Percentiles rank a stretch among this genome's conserved stretches.
These are phyloP conservation scores for Tetanocera ferruginea DNA, from an alignment of 2,888 invertebrate genomes.

Conservation along the genomic window DNA sequence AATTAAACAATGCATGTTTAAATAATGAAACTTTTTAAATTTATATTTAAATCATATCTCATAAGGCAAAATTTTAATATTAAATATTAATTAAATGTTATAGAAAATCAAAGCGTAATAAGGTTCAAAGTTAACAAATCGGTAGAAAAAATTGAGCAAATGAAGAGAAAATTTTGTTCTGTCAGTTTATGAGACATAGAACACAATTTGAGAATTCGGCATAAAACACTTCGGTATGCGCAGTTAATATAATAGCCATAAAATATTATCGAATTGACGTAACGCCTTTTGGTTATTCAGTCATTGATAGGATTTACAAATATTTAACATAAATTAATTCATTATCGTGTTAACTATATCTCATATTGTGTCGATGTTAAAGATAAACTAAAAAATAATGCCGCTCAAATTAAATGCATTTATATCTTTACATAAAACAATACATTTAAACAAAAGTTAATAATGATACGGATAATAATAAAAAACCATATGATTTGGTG, in stretches of 20 bases:
- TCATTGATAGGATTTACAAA: conserved; percentile 48
- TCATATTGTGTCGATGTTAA: neutral
- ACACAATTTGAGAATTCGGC: conserved; percentile 10
- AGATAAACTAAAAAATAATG: neutral
- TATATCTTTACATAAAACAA: neutral
- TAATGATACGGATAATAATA: neutral
- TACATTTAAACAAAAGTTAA: neutral
- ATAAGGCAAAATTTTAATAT: too few relatives aligned
- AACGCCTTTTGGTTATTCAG: conserved; percentile 52
- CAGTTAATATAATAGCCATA: neutral
- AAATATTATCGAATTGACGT: conserved; percentile 52
- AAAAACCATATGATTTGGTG: neutral
- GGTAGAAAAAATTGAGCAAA: too few relatives aligned
- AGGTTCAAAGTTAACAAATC: neutral
- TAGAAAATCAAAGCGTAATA: neutral
- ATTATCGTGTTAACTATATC: conserved; percentile 20
- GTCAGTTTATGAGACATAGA: conserved; percentile 8
- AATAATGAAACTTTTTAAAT: too few relatives aligned
- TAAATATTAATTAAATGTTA: neutral
- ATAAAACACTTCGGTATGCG: neutral
- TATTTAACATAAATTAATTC: neutral
- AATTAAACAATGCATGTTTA: too few relatives aligned
- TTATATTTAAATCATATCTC: too few relatives aligned
- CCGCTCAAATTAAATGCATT: neutral
- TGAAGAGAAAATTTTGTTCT: too few relatives aligned